These are phyloP conservation scores for Elymnias hypermnestra DNA, from an alignment of 1,140 invertebrate species.

Conservation along the genomic window DNA sequence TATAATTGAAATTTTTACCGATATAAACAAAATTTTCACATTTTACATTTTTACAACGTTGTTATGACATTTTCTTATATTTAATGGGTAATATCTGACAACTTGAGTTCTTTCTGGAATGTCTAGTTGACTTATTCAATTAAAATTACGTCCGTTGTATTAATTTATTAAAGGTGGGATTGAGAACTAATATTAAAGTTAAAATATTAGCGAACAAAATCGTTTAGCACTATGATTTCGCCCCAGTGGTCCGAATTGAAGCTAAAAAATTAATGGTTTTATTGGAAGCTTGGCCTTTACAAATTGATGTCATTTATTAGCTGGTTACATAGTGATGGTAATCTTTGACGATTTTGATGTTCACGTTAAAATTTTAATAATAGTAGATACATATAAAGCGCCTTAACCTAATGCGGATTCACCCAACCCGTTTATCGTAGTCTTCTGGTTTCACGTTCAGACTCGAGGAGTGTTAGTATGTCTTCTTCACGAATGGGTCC, in stretches of 20 bases:
- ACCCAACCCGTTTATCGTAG: constrained; percentile 82
- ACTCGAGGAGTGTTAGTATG: constrained; percentile 97
- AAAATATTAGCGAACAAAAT: constrained; percentile 43
- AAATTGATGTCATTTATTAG: constrained; percentile 22
- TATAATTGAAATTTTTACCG: constrained; percentile 38
- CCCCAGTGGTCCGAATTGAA: constrained; percentile 34
- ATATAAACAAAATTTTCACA: constrained; percentile 43
- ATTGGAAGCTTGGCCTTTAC: constrained; percentile 41
- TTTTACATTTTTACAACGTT: constrained; percentile 47
- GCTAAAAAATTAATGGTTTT: constrained; percentile 53
- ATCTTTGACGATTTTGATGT: background rate
- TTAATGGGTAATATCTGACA: too few species aligned
- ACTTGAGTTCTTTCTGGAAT: too few species aligned
- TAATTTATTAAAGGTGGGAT: constrained; percentile 38
- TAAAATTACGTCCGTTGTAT: constrained; percentile 32
- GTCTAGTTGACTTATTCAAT: constrained; percentile 34
- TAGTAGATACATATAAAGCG: background rate
- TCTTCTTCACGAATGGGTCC: constrained; percentile 99
- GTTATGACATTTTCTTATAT: too few species aligned
- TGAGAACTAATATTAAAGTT: too few species aligned
- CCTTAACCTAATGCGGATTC: background rate
- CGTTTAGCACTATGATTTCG: constrained; percentile 47
- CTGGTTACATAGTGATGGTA: background rate
- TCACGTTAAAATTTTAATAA: background rate
- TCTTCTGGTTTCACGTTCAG: constrained; percentile 98